Base-by-base conservation (phyloP, 2,888 invertebrate species). In the Drosophila nigritarsus region DNA sequence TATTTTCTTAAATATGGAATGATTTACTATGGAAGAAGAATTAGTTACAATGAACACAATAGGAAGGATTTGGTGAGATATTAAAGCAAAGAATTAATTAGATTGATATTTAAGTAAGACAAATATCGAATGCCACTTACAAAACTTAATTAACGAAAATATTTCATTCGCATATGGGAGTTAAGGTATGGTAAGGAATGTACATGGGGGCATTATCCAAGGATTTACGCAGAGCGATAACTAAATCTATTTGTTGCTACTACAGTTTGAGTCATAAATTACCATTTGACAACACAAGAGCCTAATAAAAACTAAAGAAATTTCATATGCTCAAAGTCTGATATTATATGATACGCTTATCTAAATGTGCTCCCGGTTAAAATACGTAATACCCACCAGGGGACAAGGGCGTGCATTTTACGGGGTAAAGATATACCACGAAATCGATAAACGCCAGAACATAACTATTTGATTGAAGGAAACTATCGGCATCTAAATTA, bases 331-430 rank as follows among this genome's bases (percentile, higher is more conserved):
- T 50, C 85, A 84, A 87, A 84, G 85, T 87, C 87, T 89, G 87
- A 86, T 89, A 89, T 89, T 87, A 86, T 89, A 84, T 74, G 82
- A 84, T 76, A 76, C 65, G 78, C 73, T 69, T 65, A 84, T 86
- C 45, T 89, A 86, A 89, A 55, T 56, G 71, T 72, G 73, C 72
- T 74, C 75, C 87, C 60, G 85, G 58, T 72, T 54, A 53, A 61
- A 68, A 65, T 61, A 67, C 83, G 75, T 63, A 73, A 48, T 58
- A 30, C 54, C 54, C 58, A 45, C 48, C 45, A 62, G 24, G 38
- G 27, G n/a, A 27, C 77, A 82, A 36, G 18, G 80, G 80, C 79
- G 85, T 75, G 15, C 32, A 2, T 13, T 9, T 2, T 40, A n/a
- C n/a, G 51, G 55, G 40, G 53, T 0, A 13, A n/a, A 4, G 11